These are phyloP conservation scores for Balaenoptera acutorostrata DNA, from an alignment of 2,113 vertebrate species.

Conservation along the genomic window DNA sequence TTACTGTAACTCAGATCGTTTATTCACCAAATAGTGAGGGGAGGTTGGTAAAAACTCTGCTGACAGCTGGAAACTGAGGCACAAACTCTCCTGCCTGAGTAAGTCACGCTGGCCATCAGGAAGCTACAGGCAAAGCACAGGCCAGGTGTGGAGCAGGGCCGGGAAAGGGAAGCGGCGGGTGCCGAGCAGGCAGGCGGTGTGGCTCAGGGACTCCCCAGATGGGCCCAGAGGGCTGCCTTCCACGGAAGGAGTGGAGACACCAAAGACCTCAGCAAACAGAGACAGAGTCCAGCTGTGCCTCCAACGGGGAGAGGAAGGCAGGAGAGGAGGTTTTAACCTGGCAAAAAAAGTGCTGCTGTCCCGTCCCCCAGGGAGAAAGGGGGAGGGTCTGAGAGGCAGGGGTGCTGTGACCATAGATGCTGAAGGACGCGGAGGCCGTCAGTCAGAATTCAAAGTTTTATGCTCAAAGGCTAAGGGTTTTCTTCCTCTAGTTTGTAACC, in stretches of 20 bases:
- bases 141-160: no score
- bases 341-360: fast-evolving
- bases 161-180: background rate
- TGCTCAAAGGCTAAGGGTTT: fast-evolving
- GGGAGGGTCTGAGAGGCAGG: no score
- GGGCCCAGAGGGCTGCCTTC: background rate
- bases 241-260: fast-evolving
- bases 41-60: background rate
- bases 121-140: background rate
- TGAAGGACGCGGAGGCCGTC: fast-evolving
- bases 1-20: no score
- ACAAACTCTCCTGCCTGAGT: background rate
- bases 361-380: fast-evolving
- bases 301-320: fast-evolving
- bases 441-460: background rate
- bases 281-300: background rate
- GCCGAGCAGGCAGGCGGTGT: no score
- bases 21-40: no score
- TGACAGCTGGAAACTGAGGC: background rate
- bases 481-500: background rate
- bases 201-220: fast-evolving
- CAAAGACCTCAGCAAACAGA: background rate
- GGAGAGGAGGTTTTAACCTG: no score
- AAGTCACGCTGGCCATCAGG: background rate
- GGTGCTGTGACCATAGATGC: fast-evolving